Evolutionary conservation across 2,888 invertebrate genomes (phyloP), one percentile per base, ranked within the genome.

Genomic region (Caenorhabditis sp.): DNA sequence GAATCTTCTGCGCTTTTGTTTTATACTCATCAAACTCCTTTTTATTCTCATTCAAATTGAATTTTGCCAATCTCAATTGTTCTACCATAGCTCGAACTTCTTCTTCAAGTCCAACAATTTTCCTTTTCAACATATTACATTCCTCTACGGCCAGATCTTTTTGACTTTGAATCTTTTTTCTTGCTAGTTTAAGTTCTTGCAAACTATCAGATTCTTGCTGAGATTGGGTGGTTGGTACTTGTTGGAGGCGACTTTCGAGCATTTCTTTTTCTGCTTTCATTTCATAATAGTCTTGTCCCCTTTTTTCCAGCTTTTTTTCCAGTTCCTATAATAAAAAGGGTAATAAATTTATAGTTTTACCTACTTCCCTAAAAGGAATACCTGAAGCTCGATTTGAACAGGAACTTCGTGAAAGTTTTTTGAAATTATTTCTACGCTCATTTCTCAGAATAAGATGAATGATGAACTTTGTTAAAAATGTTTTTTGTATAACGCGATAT

Each of bases 11-110:
- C 0, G 93, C 93, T 84, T 93, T 92, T n/a, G 91, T 91, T 81
- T 93, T 92, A 88, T 94, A 93, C 64, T 92, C 92, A 64, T 92
- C 91, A 83, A 93, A 90, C 86, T 94, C 93, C 80, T 88, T 89
- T 78, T 89, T 89, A 23, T 89, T 87, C 25, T 88, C 83, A 23
- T 90, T 89, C 27, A 89, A 80, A 70, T 86, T 88, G 38, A 84
- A 83, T 77, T 88, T 89, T n/a, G 88, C 83, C 53, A 88, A 54
- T 60, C 68, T 62, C 23, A 80, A 64, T 61, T 81, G 82, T 31
- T 82, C 82, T 26, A 75, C 72, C 76, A 82, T 76, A 26, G 82
- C 77, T 20, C 78, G 70, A 20, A 78, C 65, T 50, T 82, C 78
- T 36, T 82, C 82, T 57, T 82, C 82, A 20, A 78, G 27, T 23